Conservation (phyloP, 2,888 invertebrate genomes). For the Nemotelus nigrinus region DNA sequence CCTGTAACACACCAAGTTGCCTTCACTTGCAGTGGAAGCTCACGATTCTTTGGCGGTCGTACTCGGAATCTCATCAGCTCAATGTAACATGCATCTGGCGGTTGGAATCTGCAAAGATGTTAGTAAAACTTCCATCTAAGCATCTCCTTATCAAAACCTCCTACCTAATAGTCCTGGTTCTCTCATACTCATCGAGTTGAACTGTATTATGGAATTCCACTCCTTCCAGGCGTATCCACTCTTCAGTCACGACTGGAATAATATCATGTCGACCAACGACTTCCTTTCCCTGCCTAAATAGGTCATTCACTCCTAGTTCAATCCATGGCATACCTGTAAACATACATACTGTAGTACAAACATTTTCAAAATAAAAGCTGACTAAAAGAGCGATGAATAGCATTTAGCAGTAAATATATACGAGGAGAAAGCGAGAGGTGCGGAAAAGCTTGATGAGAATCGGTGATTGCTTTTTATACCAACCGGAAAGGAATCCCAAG, state of each 20-base stretch:
- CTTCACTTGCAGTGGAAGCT: conserved; percentile 94
- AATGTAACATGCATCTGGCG: conserved; percentile 97
- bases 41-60: conserved; percentile 93
- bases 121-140: conserved; percentile 1
- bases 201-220: conserved; percentile 95
- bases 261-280: conserved; percentile 99
- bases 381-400: not conserved
- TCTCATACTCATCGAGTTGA: conserved; percentile 88
- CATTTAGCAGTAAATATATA: not conserved
- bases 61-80: conserved; percentile 96
- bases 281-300: conserved; percentile 97
- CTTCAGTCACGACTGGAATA: conserved; percentile 97
- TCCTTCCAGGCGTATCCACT: conserved; percentile 97
- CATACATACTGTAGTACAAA: not conserved
- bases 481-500: conserved; percentile 92
- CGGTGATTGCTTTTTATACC: conserved; percentile 50
- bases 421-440: not conserved
- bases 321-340: conserved; percentile 88
- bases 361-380: too few relatives aligned
- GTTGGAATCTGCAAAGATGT: conserved; percentile 79
- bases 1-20: conserved; percentile 89
- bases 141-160: conserved; percentile 51
- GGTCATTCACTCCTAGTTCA: conserved; percentile 97
- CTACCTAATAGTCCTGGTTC: conserved; percentile 85
- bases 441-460: not conserved